These are phyloP conservation scores for Agrotis puta DNA, from an alignment of 2,888 invertebrate genomes.

Conservation along the genomic window DNA sequence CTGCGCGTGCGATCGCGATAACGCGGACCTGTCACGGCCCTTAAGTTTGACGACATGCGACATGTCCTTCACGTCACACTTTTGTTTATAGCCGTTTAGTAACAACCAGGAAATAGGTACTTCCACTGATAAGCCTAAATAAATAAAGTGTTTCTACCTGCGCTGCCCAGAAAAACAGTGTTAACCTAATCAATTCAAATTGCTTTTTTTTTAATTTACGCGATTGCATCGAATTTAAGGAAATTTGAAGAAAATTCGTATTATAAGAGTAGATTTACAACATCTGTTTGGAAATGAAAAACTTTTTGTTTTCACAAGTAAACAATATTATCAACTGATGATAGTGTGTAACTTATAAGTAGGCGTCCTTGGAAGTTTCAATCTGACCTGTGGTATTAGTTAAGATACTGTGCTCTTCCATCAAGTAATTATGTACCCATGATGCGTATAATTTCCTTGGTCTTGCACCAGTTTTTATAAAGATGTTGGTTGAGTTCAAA, in stretches of 20 bases:
- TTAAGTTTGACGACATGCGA: slow-evolving; percentile 72
- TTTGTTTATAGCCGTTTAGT: slow-evolving; percentile 73
- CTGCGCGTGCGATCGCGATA: slow-evolving; percentile 70
- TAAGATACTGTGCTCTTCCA: no score
- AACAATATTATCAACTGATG: no score
- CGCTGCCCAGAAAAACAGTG: slow-evolving; percentile 42
- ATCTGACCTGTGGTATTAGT: no score
- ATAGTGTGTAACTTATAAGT: no score
- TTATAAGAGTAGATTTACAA: not conserved
- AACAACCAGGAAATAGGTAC: slow-evolving; percentile 62
- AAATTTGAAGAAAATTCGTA: not conserved
- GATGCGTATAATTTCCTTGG: no score
- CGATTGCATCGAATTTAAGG: not conserved
- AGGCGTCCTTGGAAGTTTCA: no score
- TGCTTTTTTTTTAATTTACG: slow-evolving; percentile 5
- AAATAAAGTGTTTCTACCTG: slow-evolving; percentile 32
- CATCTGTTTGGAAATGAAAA: no score
- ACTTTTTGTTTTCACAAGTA: no score
- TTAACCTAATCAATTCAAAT: slow-evolving; percentile 29
- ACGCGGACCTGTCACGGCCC: slow-evolving; percentile 66
- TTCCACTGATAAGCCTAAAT: slow-evolving; percentile 57
- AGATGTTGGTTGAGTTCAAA: not conserved
- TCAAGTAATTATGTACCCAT: no score
- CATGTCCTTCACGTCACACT: slow-evolving; percentile 76
- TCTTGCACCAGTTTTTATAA: no score